Conservation (phyloP, 2,888 invertebrate species). For the Adineta ricciae region DNA sequence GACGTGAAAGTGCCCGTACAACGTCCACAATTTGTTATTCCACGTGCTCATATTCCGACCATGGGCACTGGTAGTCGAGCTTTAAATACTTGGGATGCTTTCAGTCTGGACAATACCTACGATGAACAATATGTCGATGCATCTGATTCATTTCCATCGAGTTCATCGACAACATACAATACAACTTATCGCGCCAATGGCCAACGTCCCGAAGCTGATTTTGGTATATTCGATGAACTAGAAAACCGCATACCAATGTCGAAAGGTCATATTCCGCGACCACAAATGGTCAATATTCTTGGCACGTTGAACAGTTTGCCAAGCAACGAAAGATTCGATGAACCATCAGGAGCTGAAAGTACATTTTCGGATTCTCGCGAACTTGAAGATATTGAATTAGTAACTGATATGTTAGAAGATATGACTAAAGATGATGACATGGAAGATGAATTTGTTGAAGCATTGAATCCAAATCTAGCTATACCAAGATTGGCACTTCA, state of each 20-base stretch:
- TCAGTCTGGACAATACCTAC: not conserved
- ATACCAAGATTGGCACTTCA: not conserved
- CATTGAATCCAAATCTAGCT: not conserved
- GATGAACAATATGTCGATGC: not conserved
- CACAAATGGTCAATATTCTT: not conserved
- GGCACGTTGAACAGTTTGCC: slow-evolving; percentile 11
- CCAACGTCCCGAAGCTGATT: not conserved
- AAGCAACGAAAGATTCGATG: not conserved
- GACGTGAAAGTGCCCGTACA: not conserved
- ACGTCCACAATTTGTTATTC: not conserved
- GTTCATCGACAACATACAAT: not conserved
- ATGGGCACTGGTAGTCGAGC: not conserved
- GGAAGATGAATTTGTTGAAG: slow-evolving; percentile 21
- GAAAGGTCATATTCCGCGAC: not conserved
- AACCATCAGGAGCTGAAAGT: not conserved
- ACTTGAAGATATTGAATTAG: not conserved
- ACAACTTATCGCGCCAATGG: not conserved
- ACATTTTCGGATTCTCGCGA: not conserved
- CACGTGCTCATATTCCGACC: not conserved
- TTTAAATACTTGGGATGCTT: not conserved
- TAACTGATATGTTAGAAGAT: not conserved
- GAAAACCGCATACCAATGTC: not conserved
- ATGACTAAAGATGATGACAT: slow-evolving; percentile 16
- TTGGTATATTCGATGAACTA: not conserved
- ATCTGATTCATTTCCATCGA: not conserved